Base-by-base conservation (phyloP, 2,888 invertebrate genomes). In the Eristalinus sepulchralis region DNA sequence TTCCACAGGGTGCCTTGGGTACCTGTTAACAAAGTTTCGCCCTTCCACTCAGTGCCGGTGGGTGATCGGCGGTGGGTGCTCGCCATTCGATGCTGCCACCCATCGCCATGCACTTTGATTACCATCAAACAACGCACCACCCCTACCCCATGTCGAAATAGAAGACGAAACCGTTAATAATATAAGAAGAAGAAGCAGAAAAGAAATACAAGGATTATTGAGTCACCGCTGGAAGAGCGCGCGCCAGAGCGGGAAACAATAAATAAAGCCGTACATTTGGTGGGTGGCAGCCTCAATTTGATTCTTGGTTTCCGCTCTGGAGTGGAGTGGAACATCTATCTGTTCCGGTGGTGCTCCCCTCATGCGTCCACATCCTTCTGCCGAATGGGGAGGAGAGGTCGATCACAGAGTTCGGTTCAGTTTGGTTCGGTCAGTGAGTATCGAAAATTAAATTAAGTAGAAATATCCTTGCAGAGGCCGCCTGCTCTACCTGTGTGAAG, bases 201-300 rank as follows among this genome's bases (percentile, higher is more conserved):
- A 77, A 82, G 81, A 73, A 85, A 77, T 67, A 70, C 64, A 72
- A 24, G 64, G 82, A 82, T 85, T 82, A 85, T 85, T 85, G 77
- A 85, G 77, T 63, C 60, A 47, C 71, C 5, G 5, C 27, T 27
- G 2, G 27, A 27, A 27, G 67, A 31, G 57, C 70, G 57, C 73
- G 68, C 73, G 68, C 60, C 4, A 59, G 55, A 70, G 73, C 36
- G 77, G 60, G 68, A 59, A 33, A 55, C 60, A 77, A 77, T 66
- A 68, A 82, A 85, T 33, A 68, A 60, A 63, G 24, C 39, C 47
- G 27, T 55, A 60, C 62, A 34, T 2, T 34, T 2, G 39, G 9
- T n/a, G n/a, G 57, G 34, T 53, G 20, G 27, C 2, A 53, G 31
- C 13, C 67, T 9, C 36, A 36, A 27, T 22, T 59, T 57, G 27